Evolutionary conservation across 2,113 vertebrate species (phyloP).

Genomic region (Synodontis membranacea): DNA sequence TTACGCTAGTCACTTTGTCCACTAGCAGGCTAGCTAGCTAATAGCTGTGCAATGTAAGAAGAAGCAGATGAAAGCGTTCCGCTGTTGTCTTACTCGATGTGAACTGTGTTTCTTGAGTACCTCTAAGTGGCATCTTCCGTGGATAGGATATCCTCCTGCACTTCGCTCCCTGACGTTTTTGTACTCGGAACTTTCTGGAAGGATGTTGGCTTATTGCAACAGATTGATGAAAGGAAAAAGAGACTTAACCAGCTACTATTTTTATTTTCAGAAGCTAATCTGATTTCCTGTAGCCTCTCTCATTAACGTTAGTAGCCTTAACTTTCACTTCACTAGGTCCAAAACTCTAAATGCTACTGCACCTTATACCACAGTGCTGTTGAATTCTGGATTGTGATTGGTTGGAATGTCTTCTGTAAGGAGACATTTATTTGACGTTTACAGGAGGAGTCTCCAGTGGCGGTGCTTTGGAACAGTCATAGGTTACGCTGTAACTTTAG

Average conservation of each 20-base stretch:
- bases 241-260: background rate
- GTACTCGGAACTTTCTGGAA: background rate
- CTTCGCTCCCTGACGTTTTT: background rate
- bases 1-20: background rate
- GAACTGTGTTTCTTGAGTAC: background rate
- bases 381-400: background rate
- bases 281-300: background rate
- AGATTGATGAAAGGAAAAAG: background rate
- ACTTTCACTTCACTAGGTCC: background rate
- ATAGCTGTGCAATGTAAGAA: background rate
- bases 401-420: background rate
- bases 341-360: background rate
- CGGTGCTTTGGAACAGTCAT: background rate
- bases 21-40: background rate
- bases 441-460: background rate
- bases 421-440: background rate
- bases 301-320: background rate
- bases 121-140: conserved; percentile 22
- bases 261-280: background rate
- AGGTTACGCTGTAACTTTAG: too few relatives aligned
- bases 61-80: conserved; percentile 1
- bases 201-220: background rate
- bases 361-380: background rate
- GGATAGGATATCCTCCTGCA: conserved; percentile 20
- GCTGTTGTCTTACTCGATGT: background rate